Conservation (phyloP, 2,113 vertebrate species). For the Tautogolabrus adspersus region DNA sequence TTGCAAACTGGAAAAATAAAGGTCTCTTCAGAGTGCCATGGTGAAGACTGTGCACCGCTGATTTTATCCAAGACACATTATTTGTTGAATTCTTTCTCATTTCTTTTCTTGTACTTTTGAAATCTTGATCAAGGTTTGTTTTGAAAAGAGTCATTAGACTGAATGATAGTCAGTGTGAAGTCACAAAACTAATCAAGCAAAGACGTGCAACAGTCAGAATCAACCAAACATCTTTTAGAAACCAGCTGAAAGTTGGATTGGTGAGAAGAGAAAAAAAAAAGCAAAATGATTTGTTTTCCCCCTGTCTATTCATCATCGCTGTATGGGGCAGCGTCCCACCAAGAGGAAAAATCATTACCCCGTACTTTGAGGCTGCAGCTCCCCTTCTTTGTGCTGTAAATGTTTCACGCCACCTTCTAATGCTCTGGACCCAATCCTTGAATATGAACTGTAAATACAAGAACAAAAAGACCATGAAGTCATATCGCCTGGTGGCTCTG, state of each 20-base stretch:
- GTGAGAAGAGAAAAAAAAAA: slow-evolving; percentile 4
- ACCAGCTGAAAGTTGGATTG: slow-evolving; percentile 9
- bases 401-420: neutral
- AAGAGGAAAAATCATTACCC: slow-evolving; percentile 46
- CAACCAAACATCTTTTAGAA: slow-evolving; percentile 21
- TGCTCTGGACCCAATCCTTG: neutral
- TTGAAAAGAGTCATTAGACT: slow-evolving; percentile 1
- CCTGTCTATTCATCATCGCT: slow-evolving; percentile 28
- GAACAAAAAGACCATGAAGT: slow-evolving; percentile 19
- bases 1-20: neutral
- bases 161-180: neutral
- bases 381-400: slow-evolving; percentile 19
- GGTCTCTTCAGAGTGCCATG: neutral
- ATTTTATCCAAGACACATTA: neutral
- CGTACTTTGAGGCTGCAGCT: slow-evolving; percentile 33
- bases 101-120: neutral
- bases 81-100: slow-evolving; percentile 1
- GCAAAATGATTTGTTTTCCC: neutral
- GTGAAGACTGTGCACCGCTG: neutral
- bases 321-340: slow-evolving; percentile 7
- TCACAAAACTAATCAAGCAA: neutral
- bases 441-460: slow-evolving; percentile 29
- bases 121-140: neutral
- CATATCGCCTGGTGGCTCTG: neutral
- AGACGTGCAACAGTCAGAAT: neutral